Evolutionary conservation across 2,113 vertebrate species (phyloP).

Genomic region (Rafetus swinhoei): DNA sequence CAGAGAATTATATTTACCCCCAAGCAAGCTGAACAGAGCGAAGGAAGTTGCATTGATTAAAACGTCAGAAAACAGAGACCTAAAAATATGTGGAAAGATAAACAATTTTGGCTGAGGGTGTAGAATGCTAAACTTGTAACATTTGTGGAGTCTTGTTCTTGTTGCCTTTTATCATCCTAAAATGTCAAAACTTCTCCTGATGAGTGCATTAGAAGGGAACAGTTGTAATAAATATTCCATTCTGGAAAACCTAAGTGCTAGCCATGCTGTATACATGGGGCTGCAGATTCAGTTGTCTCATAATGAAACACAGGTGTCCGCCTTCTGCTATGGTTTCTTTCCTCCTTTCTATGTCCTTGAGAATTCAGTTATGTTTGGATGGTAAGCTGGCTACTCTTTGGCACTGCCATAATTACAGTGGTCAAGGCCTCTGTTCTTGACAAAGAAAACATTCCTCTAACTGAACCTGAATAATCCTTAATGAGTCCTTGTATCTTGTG

Average conservation of each 20-base stretch:
- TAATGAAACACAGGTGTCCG: constrained; percentile 21
- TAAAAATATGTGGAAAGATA: not conserved
- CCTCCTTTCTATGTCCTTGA: constrained; percentile 11
- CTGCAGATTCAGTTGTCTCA: not conserved
- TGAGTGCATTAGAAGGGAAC: not conserved
- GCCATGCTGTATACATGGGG: not conserved
- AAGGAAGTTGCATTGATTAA: constrained; percentile 2
- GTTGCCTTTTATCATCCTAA: not conserved
- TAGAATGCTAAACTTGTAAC: not conserved
- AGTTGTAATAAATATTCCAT: not conserved
- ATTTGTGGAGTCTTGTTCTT: not conserved
- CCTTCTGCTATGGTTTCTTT: not conserved
- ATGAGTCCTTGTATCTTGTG: constrained; percentile 87
- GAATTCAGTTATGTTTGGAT: not conserved
- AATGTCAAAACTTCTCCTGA: not conserved
- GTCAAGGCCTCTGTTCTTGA: constrained; percentile 79
- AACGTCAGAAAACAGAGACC: not conserved
- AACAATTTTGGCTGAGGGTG: not conserved
- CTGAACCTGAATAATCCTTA: constrained; percentile 86
- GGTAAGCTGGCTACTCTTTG: constrained; percentile 28
- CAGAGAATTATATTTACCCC: not conserved
- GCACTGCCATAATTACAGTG: constrained; percentile 67
- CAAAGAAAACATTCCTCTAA: constrained; percentile 85
- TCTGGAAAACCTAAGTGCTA: not conserved
- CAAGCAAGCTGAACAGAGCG: not conserved